phyloP scores from a whole-genome alignment of 2,113 vertebrate genomes.

The Larimichthys polyactis region DNA sequence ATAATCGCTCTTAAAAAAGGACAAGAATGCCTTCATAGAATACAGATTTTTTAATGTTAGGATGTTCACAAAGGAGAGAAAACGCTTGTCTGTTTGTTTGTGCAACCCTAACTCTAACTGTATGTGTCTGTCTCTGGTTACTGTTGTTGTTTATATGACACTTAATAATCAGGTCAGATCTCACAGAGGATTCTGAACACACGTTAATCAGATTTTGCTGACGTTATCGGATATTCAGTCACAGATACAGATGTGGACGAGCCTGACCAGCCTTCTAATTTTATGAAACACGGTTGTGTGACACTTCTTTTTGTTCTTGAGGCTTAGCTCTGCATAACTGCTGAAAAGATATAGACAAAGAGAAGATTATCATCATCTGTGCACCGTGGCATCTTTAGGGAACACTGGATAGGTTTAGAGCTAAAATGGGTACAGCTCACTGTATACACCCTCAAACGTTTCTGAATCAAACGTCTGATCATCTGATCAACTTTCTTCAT shows the following conservation, averaged over 20 bases:
- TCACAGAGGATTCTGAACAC: not conserved
- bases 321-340: not conserved
- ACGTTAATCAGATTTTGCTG: slow-evolving; percentile 1
- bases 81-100: not conserved
- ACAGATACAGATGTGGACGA: slow-evolving; percentile 1
- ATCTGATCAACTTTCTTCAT: too few species aligned
- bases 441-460: too few species aligned
- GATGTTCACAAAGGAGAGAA: slow-evolving; percentile 17
- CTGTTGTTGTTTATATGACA: not conserved
- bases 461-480: too few species aligned
- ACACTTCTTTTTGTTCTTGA: not conserved
- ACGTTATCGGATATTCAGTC: slow-evolving; percentile 8
- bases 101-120: not conserved
- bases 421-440: too few species aligned
- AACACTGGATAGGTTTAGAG: not conserved
- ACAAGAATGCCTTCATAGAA: slow-evolving; percentile 21
- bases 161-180: slow-evolving; percentile 6
- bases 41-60: slow-evolving; percentile 14
- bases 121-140: slow-evolving; percentile 12
- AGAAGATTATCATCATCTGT: not conserved
- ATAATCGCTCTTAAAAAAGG: slow-evolving; percentile 65
- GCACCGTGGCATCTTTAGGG: not conserved
- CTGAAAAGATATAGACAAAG: not conserved
- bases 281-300: not conserved
- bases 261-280: not conserved